These are phyloP conservation scores for Odontamblyopus lacepedii DNA, from an alignment of 2,797 vertebrate genomes.

Conservation along the genomic window DNA sequence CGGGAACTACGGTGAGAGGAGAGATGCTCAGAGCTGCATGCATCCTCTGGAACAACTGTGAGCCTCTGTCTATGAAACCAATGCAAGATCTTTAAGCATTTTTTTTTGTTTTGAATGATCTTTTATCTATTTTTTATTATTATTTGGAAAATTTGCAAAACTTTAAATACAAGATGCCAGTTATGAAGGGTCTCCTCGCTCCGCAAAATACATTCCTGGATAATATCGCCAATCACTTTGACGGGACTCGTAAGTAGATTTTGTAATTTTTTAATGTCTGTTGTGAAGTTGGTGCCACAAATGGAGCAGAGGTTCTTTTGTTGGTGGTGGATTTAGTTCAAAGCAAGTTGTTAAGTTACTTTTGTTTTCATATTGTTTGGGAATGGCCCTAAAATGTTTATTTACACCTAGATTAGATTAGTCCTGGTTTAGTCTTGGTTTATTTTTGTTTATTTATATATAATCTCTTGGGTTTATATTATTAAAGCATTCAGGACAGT, in stretches of 20 bases:
- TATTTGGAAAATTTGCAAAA: conserved; percentile 11
- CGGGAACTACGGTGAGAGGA: conserved; percentile 47
- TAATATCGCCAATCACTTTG: conserved; percentile 89
- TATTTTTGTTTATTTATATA: too few relatives aligned
- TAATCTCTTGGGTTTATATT: too few relatives aligned
- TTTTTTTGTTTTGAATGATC: not conserved
- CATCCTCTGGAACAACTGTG: conserved; percentile 12
- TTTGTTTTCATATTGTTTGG: not conserved
- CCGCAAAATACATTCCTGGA: conserved; percentile 92
- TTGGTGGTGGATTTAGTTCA: not conserved
- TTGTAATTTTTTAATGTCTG: not conserved
- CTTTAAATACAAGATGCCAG: conserved; percentile 75
- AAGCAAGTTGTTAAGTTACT: not conserved
- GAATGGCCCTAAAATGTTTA: not conserved
- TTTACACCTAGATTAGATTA: too few relatives aligned
- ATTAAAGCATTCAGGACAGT: too few relatives aligned
- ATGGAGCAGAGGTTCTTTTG: not conserved
- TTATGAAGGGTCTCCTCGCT: conserved; percentile 92
- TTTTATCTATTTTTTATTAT: not conserved
- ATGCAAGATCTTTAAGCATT: not conserved
- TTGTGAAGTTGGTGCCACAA: not conserved
- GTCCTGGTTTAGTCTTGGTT: too few relatives aligned
- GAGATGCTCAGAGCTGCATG: conserved; percentile 24
- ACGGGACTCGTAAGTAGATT: conserved; percentile 87
- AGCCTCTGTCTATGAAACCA: not conserved